Base-by-base conservation (phyloP, 2,888 invertebrate species). In the Eugnorisma glareosa region DNA sequence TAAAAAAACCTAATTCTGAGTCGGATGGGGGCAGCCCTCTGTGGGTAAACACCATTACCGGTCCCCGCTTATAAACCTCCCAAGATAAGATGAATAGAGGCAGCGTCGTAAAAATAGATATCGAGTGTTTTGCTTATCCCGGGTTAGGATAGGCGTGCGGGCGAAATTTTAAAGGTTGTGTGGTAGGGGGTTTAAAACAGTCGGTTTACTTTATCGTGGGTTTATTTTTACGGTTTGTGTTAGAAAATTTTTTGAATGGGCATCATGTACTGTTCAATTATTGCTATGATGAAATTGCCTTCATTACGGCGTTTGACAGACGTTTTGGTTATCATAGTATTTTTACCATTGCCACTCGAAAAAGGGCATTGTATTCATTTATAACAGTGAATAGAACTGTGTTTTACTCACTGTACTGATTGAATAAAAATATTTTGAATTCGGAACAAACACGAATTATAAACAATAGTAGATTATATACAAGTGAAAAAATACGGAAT, bases 21-120 rank as follows among this genome's bases (percentile, higher is more conserved):
- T 81, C 68, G 85, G 87, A 87, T 88, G 89, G 90, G 86, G 84
- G 84, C 73, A 75, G 82, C 89, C 87, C 87, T 87, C 84, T 89
- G 88, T 91, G 85, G 84, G 92, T 92, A 93, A 94, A 94, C 94
- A 93, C 93, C 93, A 94, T 94, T 94, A 94, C 92, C 87, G 90
- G 88, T 84, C 83, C 88, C 89, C 84, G 77, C 88, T 91, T 91
- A 91, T 94, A 94, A 94, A 94, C 91, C 93, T 89, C 89, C 91
- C 90, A 90, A 91, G 94, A 94, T 94, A 94, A 94, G 94, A 94
- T 91, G 93, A 92, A 94, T 94, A 91, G 93, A 89, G 89, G 86
- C 87, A 75, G 85, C 68, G 86, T 86, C 90, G 90, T 94, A 93
- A 93, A 93, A 93, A 90, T 90, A 90, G 89, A 90, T 92, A 90